phyloP scores from a whole-genome alignment of 2,888 invertebrate genomes.

The Diarsia mendica region DNA sequence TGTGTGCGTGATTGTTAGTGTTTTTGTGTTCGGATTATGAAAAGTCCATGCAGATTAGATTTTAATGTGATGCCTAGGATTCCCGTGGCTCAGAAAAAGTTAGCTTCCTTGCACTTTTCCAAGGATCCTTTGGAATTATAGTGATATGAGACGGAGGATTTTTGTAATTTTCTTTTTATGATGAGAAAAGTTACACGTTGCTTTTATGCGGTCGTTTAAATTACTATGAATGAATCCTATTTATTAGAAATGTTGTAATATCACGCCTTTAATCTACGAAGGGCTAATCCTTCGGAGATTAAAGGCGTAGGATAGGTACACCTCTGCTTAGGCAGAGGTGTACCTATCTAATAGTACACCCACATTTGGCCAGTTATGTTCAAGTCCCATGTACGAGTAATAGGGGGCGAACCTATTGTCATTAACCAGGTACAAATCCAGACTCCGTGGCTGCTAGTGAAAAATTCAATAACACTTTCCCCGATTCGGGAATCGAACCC shows the following conservation, averaged over 20 bases:
- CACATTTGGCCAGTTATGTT: no score
- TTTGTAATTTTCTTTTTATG: constrained; percentile 49
- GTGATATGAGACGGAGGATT: constrained; percentile 16
- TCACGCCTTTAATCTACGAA: no score
- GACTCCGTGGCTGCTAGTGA: no score
- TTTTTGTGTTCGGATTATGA: constrained; percentile 68
- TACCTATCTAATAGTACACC: no score
- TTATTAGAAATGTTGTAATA: neutral
- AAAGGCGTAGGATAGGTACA: no score
- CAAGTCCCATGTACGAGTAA: no score
- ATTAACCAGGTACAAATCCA: no score
- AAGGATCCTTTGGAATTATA: constrained; percentile 41
- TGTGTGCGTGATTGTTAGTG: constrained; percentile 70
- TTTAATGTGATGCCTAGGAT: constrained; percentile 61
- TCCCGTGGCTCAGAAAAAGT: constrained; percentile 50
- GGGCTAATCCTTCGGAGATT: no score
- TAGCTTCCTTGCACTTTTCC: constrained; percentile 50
- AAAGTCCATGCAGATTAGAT: constrained; percentile 73
- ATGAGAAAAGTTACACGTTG: neutral
- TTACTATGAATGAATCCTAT: neutral
- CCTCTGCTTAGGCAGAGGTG: no score
- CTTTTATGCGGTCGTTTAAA: neutral
- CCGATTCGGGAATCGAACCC: no score
- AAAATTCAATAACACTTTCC: no score
- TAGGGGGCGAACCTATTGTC: no score